Base-by-base conservation (phyloP, 2,888 invertebrate genomes). In the Trachelus stipa region DNA sequence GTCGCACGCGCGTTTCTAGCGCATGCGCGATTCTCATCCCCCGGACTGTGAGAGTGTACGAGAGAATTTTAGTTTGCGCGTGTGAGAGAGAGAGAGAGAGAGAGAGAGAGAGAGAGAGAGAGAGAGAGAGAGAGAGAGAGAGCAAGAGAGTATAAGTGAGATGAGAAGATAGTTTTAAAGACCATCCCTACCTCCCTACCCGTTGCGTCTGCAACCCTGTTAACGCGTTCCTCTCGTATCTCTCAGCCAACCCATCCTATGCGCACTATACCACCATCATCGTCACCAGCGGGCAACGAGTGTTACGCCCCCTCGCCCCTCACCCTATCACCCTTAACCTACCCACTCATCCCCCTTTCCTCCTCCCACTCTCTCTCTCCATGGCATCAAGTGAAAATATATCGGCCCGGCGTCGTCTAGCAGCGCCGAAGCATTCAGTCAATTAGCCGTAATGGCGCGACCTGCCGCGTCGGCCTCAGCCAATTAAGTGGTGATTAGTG, bases 401-500 rank as follows among this genome's bases (percentile, higher is more conserved):
- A 33, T 33, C 34, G 74, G 37, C 30, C 35, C 69, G 81, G 78
- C 83, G 83, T 85, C 81, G 80, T 79, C 79, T 82, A 83, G 83
- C 81, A 82, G 81, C 84, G 83, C 81, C 82, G 84, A 83, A 83
- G 82, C 85, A 84, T 84, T 84, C 83, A 80, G 86, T 87, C 87
- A 86, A 87, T 87, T 87, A 87, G 87, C 82, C 80, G 81, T 85
- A 86, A 86, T 86, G 84, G 85, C 86, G 86, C 84, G 84, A 84
- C 84, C 85, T 85, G 87, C 83, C 84, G 84, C 83, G 84, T 85
- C 84, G 83, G 85, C 84, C 82, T 81, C 83, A 86, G 83, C 84
- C 87, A 87, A 87, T 87, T 87, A 87, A 87, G 84, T 86, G 85
- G 85, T 87, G 86, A 87, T 87, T 87, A 86, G 87, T 87, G 85